phyloP scores from a whole-genome alignment of 2,888 invertebrate species.

The Spatulosminthurus flaviceps region DNA sequence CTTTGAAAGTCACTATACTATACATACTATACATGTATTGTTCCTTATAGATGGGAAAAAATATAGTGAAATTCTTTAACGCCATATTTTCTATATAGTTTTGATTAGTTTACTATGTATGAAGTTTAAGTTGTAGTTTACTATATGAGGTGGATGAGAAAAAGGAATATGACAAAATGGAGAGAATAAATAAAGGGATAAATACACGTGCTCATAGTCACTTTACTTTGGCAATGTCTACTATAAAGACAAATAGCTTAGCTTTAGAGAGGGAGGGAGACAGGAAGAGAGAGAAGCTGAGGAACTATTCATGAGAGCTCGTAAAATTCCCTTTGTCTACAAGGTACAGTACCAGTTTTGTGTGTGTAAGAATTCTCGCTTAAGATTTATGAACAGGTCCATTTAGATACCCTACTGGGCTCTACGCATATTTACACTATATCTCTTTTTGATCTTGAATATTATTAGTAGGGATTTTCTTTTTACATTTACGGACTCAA shows the following conservation, averaged over 20 bases:
- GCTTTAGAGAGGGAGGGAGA: background rate
- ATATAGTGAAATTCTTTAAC: too few relatives aligned
- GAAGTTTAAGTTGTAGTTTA: too few relatives aligned
- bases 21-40: too few relatives aligned
- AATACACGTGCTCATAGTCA: constrained; percentile 6
- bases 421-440: constrained; percentile 4
- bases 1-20: too few relatives aligned
- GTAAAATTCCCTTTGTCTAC: constrained; percentile 11
- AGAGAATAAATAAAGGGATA: background rate
- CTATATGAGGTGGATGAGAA: too few relatives aligned
- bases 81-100: too few relatives aligned
- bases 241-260: background rate
- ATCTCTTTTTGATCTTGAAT: background rate
- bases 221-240: background rate
- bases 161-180: too few relatives aligned
- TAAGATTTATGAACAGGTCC: constrained; percentile 38
- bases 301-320: constrained; percentile 25
- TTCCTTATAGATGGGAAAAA: too few relatives aligned
- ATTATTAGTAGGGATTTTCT: background rate
- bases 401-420: constrained; percentile 30
- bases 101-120: too few relatives aligned
- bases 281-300: background rate
- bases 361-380: constrained; percentile 12
- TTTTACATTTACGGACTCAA: background rate
- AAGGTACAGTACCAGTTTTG: background rate